These are phyloP conservation scores for Scrobipalpa costella DNA, from an alignment of 2,888 invertebrate species.

Conservation along the genomic window DNA sequence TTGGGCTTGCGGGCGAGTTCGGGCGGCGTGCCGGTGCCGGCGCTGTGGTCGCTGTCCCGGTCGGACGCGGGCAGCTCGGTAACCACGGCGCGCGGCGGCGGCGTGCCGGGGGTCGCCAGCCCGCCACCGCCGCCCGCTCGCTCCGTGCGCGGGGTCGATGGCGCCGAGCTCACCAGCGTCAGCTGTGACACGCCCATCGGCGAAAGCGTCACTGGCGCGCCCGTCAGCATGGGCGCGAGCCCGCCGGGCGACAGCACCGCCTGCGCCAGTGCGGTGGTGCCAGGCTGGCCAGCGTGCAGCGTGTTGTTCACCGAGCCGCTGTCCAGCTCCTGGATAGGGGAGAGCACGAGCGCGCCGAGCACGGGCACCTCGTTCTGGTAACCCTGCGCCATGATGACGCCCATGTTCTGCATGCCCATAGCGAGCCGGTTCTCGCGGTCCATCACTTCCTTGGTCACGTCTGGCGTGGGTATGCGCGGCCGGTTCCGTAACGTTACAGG, in stretches of 20 bases:
- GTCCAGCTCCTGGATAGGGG: conserved; percentile 92
- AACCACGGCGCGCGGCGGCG: conserved; percentile 50
- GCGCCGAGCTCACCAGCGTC: conserved; percentile 73
- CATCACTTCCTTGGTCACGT: conserved; percentile 89
- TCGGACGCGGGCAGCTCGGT: conserved; percentile 56
- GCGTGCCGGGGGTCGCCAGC: conserved; percentile 46
- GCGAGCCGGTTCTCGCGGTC: conserved; percentile 86
- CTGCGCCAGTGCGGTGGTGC: conserved; percentile 89
- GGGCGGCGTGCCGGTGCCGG: conserved; percentile 51
- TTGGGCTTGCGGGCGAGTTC: conserved; percentile 57
- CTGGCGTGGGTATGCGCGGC: conserved; percentile 94
- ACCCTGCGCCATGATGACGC: conserved; percentile 86
- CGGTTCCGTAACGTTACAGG: conserved; percentile 87
- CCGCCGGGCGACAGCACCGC: conserved; percentile 86
- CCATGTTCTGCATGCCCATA: conserved; percentile 77
- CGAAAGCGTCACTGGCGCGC: conserved; percentile 75
- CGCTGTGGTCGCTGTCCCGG: conserved; percentile 61
- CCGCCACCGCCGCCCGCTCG: conserved; percentile 60
- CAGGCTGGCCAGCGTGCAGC: conserved; percentile 86
- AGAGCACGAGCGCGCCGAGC: conserved; percentile 87
- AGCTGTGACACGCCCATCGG: conserved; percentile 84
- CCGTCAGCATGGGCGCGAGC: conserved; percentile 65
- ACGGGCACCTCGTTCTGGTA: conserved; percentile 85
- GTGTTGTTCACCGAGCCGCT: conserved; percentile 88
- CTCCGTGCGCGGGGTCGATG: conserved; percentile 66